Percentiles rank a stretch among this genome's conserved stretches.
Conservation (phyloP, 2,888 invertebrate genomes). For the Germaria angustata region DNA sequence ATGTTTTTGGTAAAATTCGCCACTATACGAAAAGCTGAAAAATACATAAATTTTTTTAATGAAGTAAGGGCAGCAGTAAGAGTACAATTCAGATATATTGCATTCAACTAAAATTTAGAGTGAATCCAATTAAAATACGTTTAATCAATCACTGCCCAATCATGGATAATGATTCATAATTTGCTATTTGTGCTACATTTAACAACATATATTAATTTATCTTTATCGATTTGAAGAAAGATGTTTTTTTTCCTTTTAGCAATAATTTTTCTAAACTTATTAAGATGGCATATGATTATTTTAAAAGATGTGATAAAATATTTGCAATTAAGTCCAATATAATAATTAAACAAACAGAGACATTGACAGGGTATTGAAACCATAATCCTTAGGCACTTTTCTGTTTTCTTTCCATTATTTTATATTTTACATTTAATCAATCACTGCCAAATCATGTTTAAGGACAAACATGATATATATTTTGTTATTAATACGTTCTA, state of each 20-base stretch:
- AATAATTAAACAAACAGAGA: no score
- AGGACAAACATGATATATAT: no score
- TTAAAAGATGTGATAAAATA: no score
- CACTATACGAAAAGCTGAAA: constrained; percentile 56
- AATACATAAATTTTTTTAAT: neutral
- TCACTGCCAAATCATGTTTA: no score
- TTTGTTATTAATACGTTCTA: no score
- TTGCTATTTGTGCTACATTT: neutral
- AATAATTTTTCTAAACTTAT: neutral
- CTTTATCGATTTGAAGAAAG: neutral
- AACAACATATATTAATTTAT: neutral
- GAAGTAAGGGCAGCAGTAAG: neutral
- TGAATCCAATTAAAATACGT: neutral
- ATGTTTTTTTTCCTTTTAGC: neutral
- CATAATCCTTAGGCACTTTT: no score
- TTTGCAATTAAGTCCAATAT: no score
- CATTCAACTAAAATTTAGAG: neutral
- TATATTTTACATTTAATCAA: no score
- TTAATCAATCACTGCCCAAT: neutral
- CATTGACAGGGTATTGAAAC: no score
- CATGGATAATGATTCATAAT: no score
- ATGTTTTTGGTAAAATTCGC: constrained; percentile 8
- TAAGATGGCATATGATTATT: neutral
- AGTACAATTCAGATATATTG: neutral
- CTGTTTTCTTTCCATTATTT: no score